Evolutionary conservation across 30 jellyfish, hydroid and myxozoan species (phyloP), one percentile per base, ranked within the genome.

Genomic region (Nemopilema nomurai): DNA sequence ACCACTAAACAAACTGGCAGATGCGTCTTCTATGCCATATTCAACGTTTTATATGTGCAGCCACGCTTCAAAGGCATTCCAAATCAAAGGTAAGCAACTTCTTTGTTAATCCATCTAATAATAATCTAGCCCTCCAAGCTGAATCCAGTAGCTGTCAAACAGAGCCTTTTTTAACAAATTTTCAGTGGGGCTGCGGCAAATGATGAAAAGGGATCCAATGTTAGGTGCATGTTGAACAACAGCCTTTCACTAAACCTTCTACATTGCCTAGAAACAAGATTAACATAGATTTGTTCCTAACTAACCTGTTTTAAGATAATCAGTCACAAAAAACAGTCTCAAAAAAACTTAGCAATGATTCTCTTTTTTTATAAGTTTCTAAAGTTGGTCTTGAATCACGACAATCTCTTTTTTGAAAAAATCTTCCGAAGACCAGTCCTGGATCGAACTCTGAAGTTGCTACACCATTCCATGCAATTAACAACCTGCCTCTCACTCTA

Each of bases 11-110:
- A 30, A 18, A 25, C 21, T 18, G 18, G 62, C 9, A 4, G 67
- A 63, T 52, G 77, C 50, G 8, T 28, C 69, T 8, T 19, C 33
- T 6, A 78, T 18, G 18, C 26, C 77, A 41, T 30, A 28, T 29
- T 23, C 20, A 66, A 76, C 33, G 51, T 74, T 27, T 50, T 85
- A 74, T 78, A 76, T 83, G 17, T 85, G 94, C 84, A 64, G 32
- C 19, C 69, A 64, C 32, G 77, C 88, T 17, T 16, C 82, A 67
- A 74, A 62, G 80, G 84, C 94, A 9, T 28, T 52, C 24, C 84
- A 74, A 62, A 21, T 69, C 24, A 65, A 84, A 85, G 88, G 94
- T 85, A 31, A 24, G 77, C 18, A 4, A 28, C 31, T 20, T 1
- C 26, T 31, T 7, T 26, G 41, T 31, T 22, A 17, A 8, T 16